Conservation (phyloP, 2,113 vertebrate species). For the Silurus meridionalis region DNA sequence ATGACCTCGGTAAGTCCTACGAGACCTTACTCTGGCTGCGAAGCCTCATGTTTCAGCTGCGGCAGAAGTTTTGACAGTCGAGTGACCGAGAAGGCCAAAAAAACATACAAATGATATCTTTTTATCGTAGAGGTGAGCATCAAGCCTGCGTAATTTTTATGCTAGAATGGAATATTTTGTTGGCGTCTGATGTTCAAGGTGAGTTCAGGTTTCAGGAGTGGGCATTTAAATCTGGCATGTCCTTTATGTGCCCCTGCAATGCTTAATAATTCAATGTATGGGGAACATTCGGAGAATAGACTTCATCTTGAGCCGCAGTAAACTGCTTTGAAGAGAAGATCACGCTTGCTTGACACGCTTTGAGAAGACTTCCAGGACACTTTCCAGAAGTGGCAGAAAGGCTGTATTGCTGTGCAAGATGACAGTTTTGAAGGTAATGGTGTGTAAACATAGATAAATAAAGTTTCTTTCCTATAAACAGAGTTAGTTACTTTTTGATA, state of each 20-base stretch:
- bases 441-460: too few relatives aligned
- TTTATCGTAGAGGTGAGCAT: not conserved
- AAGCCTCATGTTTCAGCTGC: conserved; percentile 1
- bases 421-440: too few relatives aligned
- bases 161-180: not conserved
- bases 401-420: too few relatives aligned
- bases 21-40: not conserved
- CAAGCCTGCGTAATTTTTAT: not conserved
- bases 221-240: not conserved
- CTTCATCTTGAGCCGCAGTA: not conserved
- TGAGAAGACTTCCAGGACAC: too few relatives aligned
- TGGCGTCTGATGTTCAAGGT: not conserved
- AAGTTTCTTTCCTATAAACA: too few relatives aligned
- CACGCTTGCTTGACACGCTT: too few relatives aligned
- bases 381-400: too few relatives aligned
- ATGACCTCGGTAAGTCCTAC: conserved; percentile 70
- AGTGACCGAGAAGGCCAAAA: not conserved
- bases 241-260: not conserved
- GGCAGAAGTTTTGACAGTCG: not conserved
- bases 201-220: not conserved
- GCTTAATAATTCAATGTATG: not conserved
- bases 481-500: too few relatives aligned
- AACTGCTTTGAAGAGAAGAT: too few relatives aligned
- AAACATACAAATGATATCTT: not conserved
- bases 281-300: not conserved